phyloP scores from a whole-genome alignment of 2,888 invertebrate species.

The Criorhina ranunculi region DNA sequence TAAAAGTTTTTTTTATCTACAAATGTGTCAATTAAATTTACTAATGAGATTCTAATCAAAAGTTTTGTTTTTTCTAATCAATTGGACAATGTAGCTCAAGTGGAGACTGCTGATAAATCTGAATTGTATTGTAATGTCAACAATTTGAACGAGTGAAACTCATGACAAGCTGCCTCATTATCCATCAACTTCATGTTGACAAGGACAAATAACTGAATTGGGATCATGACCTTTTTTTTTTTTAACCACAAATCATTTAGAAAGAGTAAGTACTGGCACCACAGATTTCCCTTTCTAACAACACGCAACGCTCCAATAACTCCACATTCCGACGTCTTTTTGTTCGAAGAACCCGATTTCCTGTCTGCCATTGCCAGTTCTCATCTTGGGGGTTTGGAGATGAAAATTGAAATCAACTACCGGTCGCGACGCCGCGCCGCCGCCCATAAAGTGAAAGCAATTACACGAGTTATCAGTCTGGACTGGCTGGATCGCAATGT shows the following conservation, averaged over 20 bases:
- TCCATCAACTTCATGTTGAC: too few species aligned
- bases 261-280: conserved; percentile 1
- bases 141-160: too few species aligned
- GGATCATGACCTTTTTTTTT: neutral
- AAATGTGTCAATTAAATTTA: too few species aligned
- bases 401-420: conserved; percentile 57
- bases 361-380: conserved; percentile 55
- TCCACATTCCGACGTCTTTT: conserved; percentile 18
- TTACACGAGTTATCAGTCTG: conserved; percentile 62
- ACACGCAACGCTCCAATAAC: conserved; percentile 39
- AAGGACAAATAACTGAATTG: neutral
- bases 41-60: too few species aligned
- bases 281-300: conserved; percentile 59
- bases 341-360: conserved; percentile 57
- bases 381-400: conserved; percentile 35
- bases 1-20: too few species aligned
- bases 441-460: conserved; percentile 74
- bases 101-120: too few species aligned
- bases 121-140: too few species aligned
- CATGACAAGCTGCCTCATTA: too few species aligned
- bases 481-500: conserved; percentile 15
- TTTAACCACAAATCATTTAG: neutral
- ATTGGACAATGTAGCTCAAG: neutral
- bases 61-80: neutral
- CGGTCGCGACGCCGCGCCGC: conserved; percentile 21